Percentiles rank a stretch among this genome's conserved stretches.
phyloP scores from a whole-genome alignment of 2,888 invertebrate genomes.

The Branchipolynoe longqiensis region DNA sequence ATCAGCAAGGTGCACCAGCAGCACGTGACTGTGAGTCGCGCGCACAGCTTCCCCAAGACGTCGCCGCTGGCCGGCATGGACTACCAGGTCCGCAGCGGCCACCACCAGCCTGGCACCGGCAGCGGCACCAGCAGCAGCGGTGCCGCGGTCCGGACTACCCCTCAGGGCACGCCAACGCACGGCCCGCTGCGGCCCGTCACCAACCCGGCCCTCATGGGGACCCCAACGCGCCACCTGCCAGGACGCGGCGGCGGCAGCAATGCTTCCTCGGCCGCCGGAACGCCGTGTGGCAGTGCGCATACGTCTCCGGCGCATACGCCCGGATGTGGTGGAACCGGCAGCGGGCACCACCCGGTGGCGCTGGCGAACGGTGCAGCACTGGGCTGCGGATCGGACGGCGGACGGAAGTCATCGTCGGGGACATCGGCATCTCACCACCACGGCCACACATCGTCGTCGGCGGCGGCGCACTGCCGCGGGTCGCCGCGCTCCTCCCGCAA shows the following conservation, averaged over 20 bases:
- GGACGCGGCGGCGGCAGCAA: background rate
- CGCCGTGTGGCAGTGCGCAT: conserved; percentile 12
- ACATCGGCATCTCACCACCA: conserved; percentile 22
- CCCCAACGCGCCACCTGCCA: background rate
- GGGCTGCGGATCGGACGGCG: background rate
- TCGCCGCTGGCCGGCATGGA: conserved; percentile 60
- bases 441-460: conserved; percentile 18
- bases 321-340: background rate
- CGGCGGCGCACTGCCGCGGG: conserved; percentile 3
- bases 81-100: conserved; percentile 58
- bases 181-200: background rate
- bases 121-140: background rate
- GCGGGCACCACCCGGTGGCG: background rate
- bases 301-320: conserved; percentile 6
- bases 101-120: background rate
- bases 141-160: background rate
- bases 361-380: conserved; percentile 13
- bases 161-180: background rate
- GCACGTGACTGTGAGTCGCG: conserved; percentile 58
- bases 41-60: conserved; percentile 65
- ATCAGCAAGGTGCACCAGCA: conserved; percentile 50
- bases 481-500: conserved; percentile 54
- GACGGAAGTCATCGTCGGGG: background rate
- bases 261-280: background rate
- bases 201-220: conserved; percentile 3